phyloP scores from a whole-genome alignment of 2,113 vertebrate species.

The Rhadina sibilatrix region DNA sequence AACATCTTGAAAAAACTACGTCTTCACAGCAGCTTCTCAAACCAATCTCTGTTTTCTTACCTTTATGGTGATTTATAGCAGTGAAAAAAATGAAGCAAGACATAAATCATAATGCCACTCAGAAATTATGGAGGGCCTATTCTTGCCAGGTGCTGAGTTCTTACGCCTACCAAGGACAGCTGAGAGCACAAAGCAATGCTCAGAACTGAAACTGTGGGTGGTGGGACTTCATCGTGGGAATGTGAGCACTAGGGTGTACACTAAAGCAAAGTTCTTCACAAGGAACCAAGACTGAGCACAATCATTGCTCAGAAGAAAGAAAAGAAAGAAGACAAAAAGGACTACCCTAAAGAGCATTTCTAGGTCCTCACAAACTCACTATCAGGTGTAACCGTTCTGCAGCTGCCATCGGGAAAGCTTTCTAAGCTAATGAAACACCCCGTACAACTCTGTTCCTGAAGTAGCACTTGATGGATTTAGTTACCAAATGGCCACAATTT shows the following conservation, averaged over 20 bases:
- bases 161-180: not conserved
- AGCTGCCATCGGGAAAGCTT: not conserved
- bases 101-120: not conserved
- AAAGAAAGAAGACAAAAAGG: not conserved
- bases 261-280: not conserved
- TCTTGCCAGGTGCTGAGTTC: not conserved
- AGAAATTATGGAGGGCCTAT: not conserved
- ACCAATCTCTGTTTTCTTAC: not conserved
- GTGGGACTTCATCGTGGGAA: not conserved
- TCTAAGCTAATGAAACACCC: not conserved
- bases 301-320: not conserved
- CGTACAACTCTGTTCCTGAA: not conserved
- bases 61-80: not conserved
- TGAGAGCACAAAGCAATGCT: not conserved
- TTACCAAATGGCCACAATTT: not conserved
- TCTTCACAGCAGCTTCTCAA: not conserved
- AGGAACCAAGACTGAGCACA: not conserved
- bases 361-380: not conserved
- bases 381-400: not conserved
- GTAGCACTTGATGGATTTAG: slow-evolving; percentile 29
- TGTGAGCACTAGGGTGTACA: not conserved
- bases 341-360: not conserved
- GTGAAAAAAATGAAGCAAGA: not conserved
- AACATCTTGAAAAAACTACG: not conserved
- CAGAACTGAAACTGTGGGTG: not conserved